Base-by-base conservation (phyloP, 2,888 invertebrate species). In the Platerodrilus igneus region DNA sequence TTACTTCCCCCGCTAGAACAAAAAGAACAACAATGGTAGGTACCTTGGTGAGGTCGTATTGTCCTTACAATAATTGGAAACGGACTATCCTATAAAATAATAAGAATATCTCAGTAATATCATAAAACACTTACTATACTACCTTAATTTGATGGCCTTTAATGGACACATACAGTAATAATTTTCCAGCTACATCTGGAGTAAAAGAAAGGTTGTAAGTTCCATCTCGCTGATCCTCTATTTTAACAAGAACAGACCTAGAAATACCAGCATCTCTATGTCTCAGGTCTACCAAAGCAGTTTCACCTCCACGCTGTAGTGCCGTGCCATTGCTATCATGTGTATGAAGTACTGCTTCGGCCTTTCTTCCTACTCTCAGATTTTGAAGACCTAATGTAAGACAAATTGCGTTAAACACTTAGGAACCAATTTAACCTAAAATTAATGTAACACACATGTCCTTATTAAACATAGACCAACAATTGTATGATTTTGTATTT, bases 21-120 rank as follows among this genome's bases (percentile, higher is more conserved):
- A 66, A 86, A 87, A 15, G 83, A 76, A 61, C 87, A 88, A 59
- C 87, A 88, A 64, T 87, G 87, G 70, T 75, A 87, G 52, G 79
- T 76, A 0, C 87, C 88, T 29, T 70, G 71, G 63, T 87, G 87
- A 0, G 77, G 74, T 30, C 76, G 71, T 21, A 77, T 67, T 3
- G 76, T 75, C n/a, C 81, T 74, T 1, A 79, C 82, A 15, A 73
- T 70, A 34, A 83, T 75, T 1, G 74, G 70, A 60, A 79, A 82
- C 4, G 85, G 85, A 59, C 81, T 83, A 32, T 79, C 82, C 82
- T 83, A 63, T 21, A 60, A 59, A 50, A 11, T 41, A 46, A 32
- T 15, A 34, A 21, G 3, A 14, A 5, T 10, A 4, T 30, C 14
- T 28, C 26, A 11, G 7, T 7, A 18, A 10, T 14, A 3, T 20